phyloP scores from a whole-genome alignment of 2,113 vertebrate species.

The Oryzias celebensis region DNA sequence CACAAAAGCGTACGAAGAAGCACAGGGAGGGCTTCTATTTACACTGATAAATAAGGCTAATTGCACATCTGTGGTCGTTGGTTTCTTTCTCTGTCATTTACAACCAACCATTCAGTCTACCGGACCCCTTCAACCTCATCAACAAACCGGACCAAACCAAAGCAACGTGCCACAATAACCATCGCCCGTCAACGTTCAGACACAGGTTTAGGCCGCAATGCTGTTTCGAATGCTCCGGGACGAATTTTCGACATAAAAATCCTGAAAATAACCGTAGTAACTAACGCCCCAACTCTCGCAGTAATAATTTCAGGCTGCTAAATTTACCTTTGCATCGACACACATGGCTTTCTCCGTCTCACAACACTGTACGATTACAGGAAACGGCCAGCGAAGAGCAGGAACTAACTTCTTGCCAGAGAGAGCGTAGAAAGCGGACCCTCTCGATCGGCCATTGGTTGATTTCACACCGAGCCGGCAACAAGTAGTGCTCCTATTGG shows the following conservation, averaged over 20 bases:
- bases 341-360: constrained; percentile 87
- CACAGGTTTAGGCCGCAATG: constrained; percentile 79
- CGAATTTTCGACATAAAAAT: constrained; percentile 62
- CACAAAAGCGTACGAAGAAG: constrained; percentile 37
- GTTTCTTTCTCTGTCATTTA: constrained; percentile 49
- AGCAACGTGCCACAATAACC: constrained; percentile 85
- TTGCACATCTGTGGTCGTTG: background rate
- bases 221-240: constrained; percentile 68
- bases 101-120: constrained; percentile 48
- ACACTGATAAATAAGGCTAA: constrained; percentile 7
- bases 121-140: constrained; percentile 73
- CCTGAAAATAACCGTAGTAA: constrained; percentile 57
- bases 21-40: background rate
- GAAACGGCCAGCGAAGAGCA: constrained; percentile 83
- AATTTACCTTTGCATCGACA: constrained; percentile 84
- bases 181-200: constrained; percentile 75
- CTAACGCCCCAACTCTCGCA: constrained; percentile 54
- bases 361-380: constrained; percentile 85
- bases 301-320: constrained; percentile 74
- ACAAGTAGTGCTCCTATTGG: constrained; percentile 53
- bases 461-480: constrained; percentile 35
- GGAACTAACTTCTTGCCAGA: constrained; percentile 80
- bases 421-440: constrained; percentile 53
- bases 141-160: constrained; percentile 84
- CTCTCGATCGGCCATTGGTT: constrained; percentile 61